Evolutionary conservation across 2,888 invertebrate genomes (phyloP), one percentile per base, ranked within the genome.

Genomic region (Temnothorax rugatulus): DNA sequence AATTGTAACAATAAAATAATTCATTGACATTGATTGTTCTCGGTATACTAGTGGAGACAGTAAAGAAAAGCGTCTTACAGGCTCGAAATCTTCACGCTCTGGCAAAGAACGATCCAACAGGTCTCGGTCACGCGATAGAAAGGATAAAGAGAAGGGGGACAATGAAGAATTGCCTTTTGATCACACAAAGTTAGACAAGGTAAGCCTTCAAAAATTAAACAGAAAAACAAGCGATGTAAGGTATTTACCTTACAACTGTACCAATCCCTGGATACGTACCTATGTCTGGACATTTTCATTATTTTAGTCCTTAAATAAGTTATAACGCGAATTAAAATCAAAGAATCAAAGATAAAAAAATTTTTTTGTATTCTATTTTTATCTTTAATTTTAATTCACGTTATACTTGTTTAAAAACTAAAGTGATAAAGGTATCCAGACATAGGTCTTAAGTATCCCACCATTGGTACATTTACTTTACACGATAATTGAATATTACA

Each of bases 181-280:
- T 92, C 97, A 97, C 38, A 96, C 97, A 8, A 96, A 97, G 93
- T 96, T 97, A 86, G 97, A 97, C 93, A 97, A 97, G 96, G 97
- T 97, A 93, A 91, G 13, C 18, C 15, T 50, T 41, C 8, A n/a
- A 15, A 38, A n/a, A 11, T n/a, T 52, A 50, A 4, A 61, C n/a
- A 18, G 13, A 13, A 44, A n/a, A 15, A 21, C 8, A 11, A 61
- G 13, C n/a, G 0, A 11, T 41, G 8, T 29, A 25, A 25, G 25
- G 25, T 25, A n/a, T n/a, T n/a, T n/a, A n/a, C n/a, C n/a, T n/a
- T n/a, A n/a, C n/a, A 29, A 29, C 3, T 29, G 29, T 29, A 29
- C 29, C 29, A 0, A 29, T 29, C 29, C 29, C 29, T 29, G 29
- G 29, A 29, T 4, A 29, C 29, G 29, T 29, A 29, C 29, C 29